Base-by-base conservation (phyloP, 2,888 invertebrate genomes). In the Gerris lacustris region DNA sequence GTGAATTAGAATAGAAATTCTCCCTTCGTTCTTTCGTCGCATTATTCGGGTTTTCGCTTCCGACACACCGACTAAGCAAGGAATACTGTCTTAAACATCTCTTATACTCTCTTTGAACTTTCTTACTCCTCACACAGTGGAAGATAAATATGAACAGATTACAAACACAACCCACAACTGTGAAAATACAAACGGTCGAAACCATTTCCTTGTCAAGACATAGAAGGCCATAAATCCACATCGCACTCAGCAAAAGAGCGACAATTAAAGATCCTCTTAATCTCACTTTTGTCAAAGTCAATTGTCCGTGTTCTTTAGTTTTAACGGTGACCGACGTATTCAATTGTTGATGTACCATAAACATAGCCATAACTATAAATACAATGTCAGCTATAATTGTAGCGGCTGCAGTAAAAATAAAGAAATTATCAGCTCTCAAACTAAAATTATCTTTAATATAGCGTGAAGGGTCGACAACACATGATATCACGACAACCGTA, bases 111-210 rank as follows among this genome's bases (percentile, higher is more conserved):
- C 90, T 88, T 74, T 88, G 87, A 75, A 90, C 89, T 86, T 95
- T 94, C 80, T 96, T 96, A 83, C 96, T 96, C 82, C 93, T 91
- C 78, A 96, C 84, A 81, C 96, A 96, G 82, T 96, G 95, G 83
- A 96, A 95, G 77, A 94, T 86, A 83, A 96, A 95, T 80, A 97
- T 96, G 82, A 96, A 95, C 75, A 96, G 86, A 76, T 96, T 96
- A 83, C 96, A 92, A 75, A 94, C 83, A 9, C 92, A 93, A 84
- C 96, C 97, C 78, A 94, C 85, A 74, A 91, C 87, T 70, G 95
- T 91, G 84, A 97, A 97, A 74, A 93, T 85, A 82, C 96, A 97
- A 69, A 96, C 96, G 85, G 95, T 88, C 73, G 87, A 86, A 67
- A 93, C 86, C 15, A 92, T 88, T 79, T 92, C 90, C 80, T 92